These are phyloP conservation scores for Noctua janthina DNA, from an alignment of 2,888 invertebrate species.

Conservation along the genomic window DNA sequence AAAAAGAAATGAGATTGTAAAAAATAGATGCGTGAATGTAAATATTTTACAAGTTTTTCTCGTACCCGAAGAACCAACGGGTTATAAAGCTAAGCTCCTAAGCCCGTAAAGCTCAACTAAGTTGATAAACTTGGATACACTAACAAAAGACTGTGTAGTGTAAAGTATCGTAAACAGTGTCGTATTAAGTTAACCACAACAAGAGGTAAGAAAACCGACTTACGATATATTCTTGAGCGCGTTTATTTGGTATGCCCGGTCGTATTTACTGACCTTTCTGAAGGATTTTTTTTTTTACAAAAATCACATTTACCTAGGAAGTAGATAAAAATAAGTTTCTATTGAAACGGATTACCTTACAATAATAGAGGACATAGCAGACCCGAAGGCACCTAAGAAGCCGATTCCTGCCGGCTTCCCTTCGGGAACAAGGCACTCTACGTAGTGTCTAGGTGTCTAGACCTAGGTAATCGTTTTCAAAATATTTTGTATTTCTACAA, in stretches of 20 bases:
- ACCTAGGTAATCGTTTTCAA: too few species aligned
- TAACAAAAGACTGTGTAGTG: conserved; percentile 27
- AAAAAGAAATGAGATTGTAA: conserved; percentile 31
- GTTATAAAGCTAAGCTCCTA: conserved; percentile 28
- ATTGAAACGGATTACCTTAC: too few species aligned
- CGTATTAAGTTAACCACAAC: conserved; percentile 2
- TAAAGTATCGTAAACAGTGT: conserved; percentile 12
- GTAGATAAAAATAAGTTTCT: too few species aligned
- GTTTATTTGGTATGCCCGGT: not conserved
- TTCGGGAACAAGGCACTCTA: too few species aligned
- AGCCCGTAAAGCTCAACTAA: conserved; percentile 30
- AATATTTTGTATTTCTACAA: too few species aligned
- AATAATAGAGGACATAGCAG: not conserved
- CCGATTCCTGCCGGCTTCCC: too few species aligned
- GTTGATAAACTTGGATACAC: conserved; percentile 41
- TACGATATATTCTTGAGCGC: conserved; percentile 10
- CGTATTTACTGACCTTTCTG: not conserved
- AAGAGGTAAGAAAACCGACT: conserved; percentile 7
- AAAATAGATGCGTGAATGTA: conserved; percentile 19
- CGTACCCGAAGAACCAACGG: conserved; percentile 15
- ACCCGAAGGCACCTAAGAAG: too few species aligned
- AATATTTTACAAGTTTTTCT: conserved; percentile 38
- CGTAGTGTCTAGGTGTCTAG: too few species aligned
- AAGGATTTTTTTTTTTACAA: too few species aligned
- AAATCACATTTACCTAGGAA: not conserved